Evolutionary conservation across 1,140 invertebrate genomes (phyloP).

Genomic region (Calliopsis andreniformis): DNA sequence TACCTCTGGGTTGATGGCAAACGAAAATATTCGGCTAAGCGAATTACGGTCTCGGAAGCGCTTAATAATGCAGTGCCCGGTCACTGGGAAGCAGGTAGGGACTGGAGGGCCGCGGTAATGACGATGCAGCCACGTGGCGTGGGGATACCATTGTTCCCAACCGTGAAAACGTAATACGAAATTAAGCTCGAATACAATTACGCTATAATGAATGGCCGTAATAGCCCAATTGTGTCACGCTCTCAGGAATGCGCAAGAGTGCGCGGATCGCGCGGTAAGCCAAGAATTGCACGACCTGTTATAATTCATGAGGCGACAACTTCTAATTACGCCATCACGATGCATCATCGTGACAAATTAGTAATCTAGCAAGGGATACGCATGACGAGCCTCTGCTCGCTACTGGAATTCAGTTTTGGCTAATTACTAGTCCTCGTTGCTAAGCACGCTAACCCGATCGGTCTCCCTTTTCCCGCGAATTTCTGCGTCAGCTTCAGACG

Average conservation of each 20-base stretch:
- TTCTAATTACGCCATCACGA: conserved; percentile 66
- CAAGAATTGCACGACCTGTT: conserved; percentile 63
- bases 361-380: conserved; percentile 53
- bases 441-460: background rate
- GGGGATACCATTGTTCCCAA: conserved; percentile 57
- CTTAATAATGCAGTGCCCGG: conserved; percentile 23
- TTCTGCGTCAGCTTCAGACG: background rate
- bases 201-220: conserved; percentile 64
- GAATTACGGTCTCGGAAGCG: conserved; percentile 17
- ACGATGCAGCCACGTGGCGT: conserved; percentile 62
- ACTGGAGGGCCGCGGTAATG: conserved; percentile 40
- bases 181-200: conserved; percentile 69
- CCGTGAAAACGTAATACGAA: conserved; percentile 63
- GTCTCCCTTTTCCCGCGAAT: background rate
- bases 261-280: conserved; percentile 65
- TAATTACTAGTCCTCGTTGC: conserved; percentile 20
- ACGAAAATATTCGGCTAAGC: background rate
- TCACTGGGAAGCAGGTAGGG: conserved; percentile 17
- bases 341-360: conserved; percentile 68
- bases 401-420: conserved; percentile 31
- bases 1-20: too few species aligned
- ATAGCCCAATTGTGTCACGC: conserved; percentile 66
- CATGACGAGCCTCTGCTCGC: conserved; percentile 34
- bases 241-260: conserved; percentile 63
- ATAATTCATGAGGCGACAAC: conserved; percentile 67